A percentile compares a stretch with the other conserved stretches of the same genome.
Conservation (phyloP, 2,113 vertebrate species). For the Ornithorhynchus anatinus region DNA sequence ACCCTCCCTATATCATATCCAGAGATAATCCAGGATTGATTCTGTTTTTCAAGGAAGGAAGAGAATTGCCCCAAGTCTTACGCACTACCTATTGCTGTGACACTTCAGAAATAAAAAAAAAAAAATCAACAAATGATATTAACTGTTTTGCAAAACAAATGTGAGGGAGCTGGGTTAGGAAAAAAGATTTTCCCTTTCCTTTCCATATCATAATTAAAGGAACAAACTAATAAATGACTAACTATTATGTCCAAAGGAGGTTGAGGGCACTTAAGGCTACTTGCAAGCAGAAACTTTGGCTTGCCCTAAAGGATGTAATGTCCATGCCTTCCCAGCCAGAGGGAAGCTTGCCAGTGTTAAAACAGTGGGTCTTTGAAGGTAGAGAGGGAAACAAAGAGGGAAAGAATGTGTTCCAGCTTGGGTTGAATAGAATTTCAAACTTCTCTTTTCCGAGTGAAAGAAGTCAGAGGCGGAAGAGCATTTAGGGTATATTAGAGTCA, state of each 20-base stretch:
- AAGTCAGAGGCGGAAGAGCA: not conserved
- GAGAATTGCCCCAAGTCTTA: too few species aligned
- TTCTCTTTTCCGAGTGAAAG: not conserved
- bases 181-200: too few species aligned
- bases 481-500: not conserved
- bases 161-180: too few species aligned
- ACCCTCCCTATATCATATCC: too few species aligned
- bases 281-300: constrained; percentile 25
- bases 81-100: too few species aligned
- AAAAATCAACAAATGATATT: too few species aligned
- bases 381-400: constrained; percentile 1
- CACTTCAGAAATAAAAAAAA: not conserved
- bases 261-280: constrained; percentile 29
- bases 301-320: constrained; percentile 34
- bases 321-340: not conserved
- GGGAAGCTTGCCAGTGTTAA: constrained; percentile 25
- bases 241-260: not conserved
- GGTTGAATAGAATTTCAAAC: constrained; percentile 24
- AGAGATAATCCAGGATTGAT: too few species aligned
- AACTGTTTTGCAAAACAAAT: too few species aligned
- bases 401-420: constrained; percentile 9
- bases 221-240: not conserved
- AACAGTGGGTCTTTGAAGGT: constrained; percentile 27
- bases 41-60: too few species aligned
- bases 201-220: too few species aligned